These are phyloP conservation scores for Periophthalmus modestus DNA, from an alignment of 2,113 vertebrate genomes.

Conservation along the genomic window DNA sequence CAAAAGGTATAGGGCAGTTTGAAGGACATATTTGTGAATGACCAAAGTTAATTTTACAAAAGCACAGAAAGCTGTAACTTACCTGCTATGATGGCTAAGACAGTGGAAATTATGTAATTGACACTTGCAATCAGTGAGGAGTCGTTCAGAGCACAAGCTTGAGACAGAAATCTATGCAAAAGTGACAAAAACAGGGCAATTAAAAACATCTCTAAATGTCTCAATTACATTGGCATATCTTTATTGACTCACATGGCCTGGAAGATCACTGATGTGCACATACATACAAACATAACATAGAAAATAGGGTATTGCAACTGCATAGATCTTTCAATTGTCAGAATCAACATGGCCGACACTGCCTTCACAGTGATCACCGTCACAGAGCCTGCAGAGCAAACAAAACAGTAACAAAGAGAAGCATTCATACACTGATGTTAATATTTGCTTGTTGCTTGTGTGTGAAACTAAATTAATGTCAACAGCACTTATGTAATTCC, in stretches of 20 bases:
- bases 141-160: slow-evolving; percentile 88
- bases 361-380: slow-evolving; percentile 92
- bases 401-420: background rate
- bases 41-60: too few relatives aligned
- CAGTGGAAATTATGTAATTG: slow-evolving; percentile 91
- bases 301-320: slow-evolving; percentile 94
- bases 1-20: background rate
- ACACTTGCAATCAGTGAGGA: slow-evolving; percentile 87
- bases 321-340: slow-evolving; percentile 83
- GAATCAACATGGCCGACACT: slow-evolving; percentile 88
- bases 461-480: background rate
- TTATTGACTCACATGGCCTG: slow-evolving; percentile 83
- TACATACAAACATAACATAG: slow-evolving; percentile 93
- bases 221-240: background rate
- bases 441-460: background rate
- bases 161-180: slow-evolving; percentile 84
- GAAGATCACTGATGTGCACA: slow-evolving; percentile 87
- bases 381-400: slow-evolving; percentile 84
- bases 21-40: background rate
- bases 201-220: background rate
- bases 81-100: slow-evolving; percentile 87
- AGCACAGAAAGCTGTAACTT: slow-evolving; percentile 45
- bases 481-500: background rate
- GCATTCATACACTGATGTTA: background rate
- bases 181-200: background rate